Conservation (phyloP, 2,888 invertebrate species). For the Rhingia campestris region DNA sequence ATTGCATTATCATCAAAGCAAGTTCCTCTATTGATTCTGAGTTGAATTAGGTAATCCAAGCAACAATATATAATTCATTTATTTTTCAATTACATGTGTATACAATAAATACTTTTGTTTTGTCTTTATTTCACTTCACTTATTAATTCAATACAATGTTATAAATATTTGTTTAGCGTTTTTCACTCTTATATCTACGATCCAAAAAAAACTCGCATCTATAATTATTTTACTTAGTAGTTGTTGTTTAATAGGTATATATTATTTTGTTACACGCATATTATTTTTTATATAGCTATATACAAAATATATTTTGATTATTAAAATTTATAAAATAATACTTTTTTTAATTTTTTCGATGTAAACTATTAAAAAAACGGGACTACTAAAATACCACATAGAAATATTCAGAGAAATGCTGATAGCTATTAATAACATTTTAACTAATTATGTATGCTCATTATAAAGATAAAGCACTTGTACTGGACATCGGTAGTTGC, state of each 20-base stretch:
- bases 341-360: conserved; percentile 11
- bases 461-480: conserved; percentile 65
- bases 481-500: conserved; percentile 47
- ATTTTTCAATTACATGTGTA: conserved; percentile 59
- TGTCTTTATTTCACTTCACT: conserved; percentile 40
- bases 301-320: conserved; percentile 55
- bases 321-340: conserved; percentile 31
- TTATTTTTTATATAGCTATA: conserved; percentile 45
- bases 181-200: conserved; percentile 36
- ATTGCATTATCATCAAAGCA: too few relatives aligned
- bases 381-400: conserved; percentile 19
- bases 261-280: conserved; percentile 45
- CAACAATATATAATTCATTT: conserved; percentile 58
- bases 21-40: too few relatives aligned
- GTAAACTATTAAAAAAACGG: not conserved
- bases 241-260: conserved; percentile 34
- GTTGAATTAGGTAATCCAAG: conserved; percentile 33
- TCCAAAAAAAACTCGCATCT: conserved; percentile 47
- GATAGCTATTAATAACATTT: conserved; percentile 10
- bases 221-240: conserved; percentile 34
- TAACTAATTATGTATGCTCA: conserved; percentile 19
- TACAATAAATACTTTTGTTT: conserved; percentile 55
- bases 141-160: conserved; percentile 60
- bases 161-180: conserved; percentile 54
- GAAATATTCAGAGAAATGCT: conserved; percentile 3